Percentiles rank a stretch among this genome's conserved stretches.
Evolutionary conservation across 1,140 invertebrate species (phyloP).

Genomic region (Drosophila seguyi): DNA sequence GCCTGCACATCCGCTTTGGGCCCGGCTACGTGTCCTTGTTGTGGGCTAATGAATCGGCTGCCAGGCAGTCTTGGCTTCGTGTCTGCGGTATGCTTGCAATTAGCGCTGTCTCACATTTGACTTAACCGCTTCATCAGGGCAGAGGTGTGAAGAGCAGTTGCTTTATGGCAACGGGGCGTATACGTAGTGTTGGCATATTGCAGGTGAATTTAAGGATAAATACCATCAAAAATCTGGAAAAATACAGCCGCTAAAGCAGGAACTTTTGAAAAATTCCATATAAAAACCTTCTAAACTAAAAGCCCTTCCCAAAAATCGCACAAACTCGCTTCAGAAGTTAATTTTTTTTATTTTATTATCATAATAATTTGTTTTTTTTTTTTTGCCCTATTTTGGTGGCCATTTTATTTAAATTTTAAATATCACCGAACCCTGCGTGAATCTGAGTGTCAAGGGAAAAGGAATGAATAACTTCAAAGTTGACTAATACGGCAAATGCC

Average conservation of each 20-base stretch:
- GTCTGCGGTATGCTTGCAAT: conserved; percentile 49
- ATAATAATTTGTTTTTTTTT: too few species aligned
- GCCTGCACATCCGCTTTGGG: conserved; percentile 4
- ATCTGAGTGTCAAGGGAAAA: conserved; percentile 5
- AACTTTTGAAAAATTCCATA: too few species aligned
- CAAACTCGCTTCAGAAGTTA: too few species aligned
- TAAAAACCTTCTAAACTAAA: too few species aligned
- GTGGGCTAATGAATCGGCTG: conserved; percentile 61
- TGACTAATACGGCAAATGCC: conserved; percentile 16
- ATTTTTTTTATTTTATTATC: too few species aligned
- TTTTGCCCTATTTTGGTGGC: too few species aligned
- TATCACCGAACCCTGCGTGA: not conserved
- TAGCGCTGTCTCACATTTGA: conserved; percentile 40
- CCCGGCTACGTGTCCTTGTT: conserved; percentile 31
- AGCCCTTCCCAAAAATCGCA: too few species aligned
- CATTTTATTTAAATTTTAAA: too few species aligned
- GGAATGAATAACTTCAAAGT: conserved; percentile 22
- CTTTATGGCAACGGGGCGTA: conserved; percentile 10
- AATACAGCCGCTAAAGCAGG: not conserved
- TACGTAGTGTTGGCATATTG: not conserved
- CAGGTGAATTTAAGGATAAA: not conserved
- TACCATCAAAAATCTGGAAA: not conserved
- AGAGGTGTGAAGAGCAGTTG: conserved; percentile 21
- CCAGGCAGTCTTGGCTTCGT: conserved; percentile 39
- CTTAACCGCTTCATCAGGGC: conserved; percentile 27